These are phyloP conservation scores for Brenthis ino DNA, from an alignment of 2,888 invertebrate species.

Conservation along the genomic window DNA sequence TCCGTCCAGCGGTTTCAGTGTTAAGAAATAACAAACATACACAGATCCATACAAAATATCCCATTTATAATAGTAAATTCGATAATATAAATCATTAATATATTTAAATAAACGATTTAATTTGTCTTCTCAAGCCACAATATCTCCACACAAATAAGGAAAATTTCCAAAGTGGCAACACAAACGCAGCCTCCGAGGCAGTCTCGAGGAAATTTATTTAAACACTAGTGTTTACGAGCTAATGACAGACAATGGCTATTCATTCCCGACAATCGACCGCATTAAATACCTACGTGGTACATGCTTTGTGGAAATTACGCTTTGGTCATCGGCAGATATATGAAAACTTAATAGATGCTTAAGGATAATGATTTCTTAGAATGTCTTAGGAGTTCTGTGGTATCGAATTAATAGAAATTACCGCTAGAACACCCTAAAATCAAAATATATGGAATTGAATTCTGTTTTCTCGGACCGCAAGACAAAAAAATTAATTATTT, in stretches of 20 bases:
- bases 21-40: not conserved
- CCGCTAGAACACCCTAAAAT: no score
- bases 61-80: no score
- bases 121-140: conserved; percentile 5
- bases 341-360: conserved; percentile 16
- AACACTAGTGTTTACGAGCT: conserved; percentile 63
- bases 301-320: conserved; percentile 45
- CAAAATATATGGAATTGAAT: no score
- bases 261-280: conserved; percentile 39
- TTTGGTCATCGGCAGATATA: conserved; percentile 43
- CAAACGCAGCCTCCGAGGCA: conserved; percentile 53
- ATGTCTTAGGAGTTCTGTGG: no score
- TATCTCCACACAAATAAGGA: conserved; percentile 10
- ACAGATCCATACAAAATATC: not conserved
- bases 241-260: conserved; percentile 56
- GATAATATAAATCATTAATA: not conserved
- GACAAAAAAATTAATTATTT: no score
- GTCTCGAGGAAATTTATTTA: conserved; percentile 62
- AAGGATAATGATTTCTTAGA: not conserved
- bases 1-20: not conserved
- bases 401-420: no score
- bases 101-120: conserved; percentile 14
- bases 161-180: conserved; percentile 40
- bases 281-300: conserved; percentile 32
- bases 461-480: no score